Evolutionary conservation across 2,888 invertebrate genomes (phyloP), one percentile per base, ranked within the genome.

Genomic region (Megamerina dolium): DNA sequence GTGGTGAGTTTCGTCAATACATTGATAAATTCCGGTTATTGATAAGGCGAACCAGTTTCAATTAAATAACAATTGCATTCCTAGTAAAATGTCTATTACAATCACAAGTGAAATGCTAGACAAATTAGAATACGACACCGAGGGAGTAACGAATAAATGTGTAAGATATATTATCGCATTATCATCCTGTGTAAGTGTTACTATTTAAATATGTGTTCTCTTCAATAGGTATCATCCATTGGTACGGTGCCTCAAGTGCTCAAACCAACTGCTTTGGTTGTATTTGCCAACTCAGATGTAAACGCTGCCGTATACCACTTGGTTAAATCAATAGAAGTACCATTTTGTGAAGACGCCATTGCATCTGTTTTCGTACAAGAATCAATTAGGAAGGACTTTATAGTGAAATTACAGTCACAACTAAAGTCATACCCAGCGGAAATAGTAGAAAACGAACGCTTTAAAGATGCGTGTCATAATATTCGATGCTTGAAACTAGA

Each of bases 361-460:
- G 59, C 57, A 13, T 61, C 61, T 2, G 51, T 65, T 1, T 49
- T 66, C 3, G 60, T 70, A 1, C 68, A 70, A 45, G 70, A 70
- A 43, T 57, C 60, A 3, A 50, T 62, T 4, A 43, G 52, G 0
- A 46, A 51, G 0, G 23, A 43, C 18, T 60, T 70, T 30, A 40
- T 42, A 2, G 48, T 45, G 0, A 59, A 53, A 12, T 18, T 67
- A 4, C 29, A 45, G 13, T 21, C 40, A 0, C 44, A 43, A 10
- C 21, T 68, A 9, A 43, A 53, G 21, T 37, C 55, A 1, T 53
- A 60, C 20, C 41, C 58, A 1, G 5, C 43, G 1, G 47, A 52
- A 13, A 17, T 49, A n/a, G 43, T 55, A n/a, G 39, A 50, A 26
- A 48, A 53, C 44, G 49, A 51, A 2, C 37, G 36, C 21, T 64